These are phyloP conservation scores for Proisotoma minuta DNA, from an alignment of 2,888 invertebrate species.

Conservation along the genomic window DNA sequence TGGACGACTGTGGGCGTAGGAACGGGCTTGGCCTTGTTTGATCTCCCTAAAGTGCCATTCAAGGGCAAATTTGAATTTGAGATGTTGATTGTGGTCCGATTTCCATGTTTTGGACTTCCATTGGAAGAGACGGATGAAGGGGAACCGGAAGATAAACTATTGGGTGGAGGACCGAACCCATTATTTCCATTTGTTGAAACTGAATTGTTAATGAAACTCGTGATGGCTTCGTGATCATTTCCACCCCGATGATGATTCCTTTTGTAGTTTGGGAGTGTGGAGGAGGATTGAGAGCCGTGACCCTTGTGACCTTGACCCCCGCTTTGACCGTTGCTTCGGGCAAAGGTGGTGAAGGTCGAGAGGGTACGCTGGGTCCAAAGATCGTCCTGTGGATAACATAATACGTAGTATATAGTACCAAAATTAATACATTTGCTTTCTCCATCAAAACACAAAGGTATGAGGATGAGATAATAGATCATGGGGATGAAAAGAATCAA, in stretches of 20 bases:
- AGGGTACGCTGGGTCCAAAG: conserved; percentile 46
- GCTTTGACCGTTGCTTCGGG: conserved; percentile 32
- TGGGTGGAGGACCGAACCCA: not conserved
- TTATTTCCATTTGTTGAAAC: not conserved
- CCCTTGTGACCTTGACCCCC: conserved; percentile 29
- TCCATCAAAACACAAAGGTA: too few relatives aligned
- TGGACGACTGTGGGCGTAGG: conserved; percentile 24
- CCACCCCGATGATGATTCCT: not conserved
- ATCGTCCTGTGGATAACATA: conserved; percentile 42
- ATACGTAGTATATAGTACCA: too few relatives aligned
- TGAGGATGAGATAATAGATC: too few relatives aligned
- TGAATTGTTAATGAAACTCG: not conserved
- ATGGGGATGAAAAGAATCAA: not conserved
- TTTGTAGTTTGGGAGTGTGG: not conserved
- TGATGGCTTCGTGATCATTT: not conserved
- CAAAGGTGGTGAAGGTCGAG: conserved; percentile 46
- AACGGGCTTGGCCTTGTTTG: conserved; percentile 32
- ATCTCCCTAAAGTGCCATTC: not conserved
- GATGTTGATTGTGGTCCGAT: not conserved
- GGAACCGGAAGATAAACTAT: conserved; percentile 8
- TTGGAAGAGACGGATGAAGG: conserved; percentile 14
- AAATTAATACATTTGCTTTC: too few relatives aligned
- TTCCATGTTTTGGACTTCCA: conserved; percentile 9
- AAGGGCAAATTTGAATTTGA: not conserved
- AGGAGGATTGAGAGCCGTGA: conserved; percentile 9